These are phyloP conservation scores for Ectemnius cavifrons DNA, from an alignment of 2,888 invertebrate species.

Conservation along the genomic window DNA sequence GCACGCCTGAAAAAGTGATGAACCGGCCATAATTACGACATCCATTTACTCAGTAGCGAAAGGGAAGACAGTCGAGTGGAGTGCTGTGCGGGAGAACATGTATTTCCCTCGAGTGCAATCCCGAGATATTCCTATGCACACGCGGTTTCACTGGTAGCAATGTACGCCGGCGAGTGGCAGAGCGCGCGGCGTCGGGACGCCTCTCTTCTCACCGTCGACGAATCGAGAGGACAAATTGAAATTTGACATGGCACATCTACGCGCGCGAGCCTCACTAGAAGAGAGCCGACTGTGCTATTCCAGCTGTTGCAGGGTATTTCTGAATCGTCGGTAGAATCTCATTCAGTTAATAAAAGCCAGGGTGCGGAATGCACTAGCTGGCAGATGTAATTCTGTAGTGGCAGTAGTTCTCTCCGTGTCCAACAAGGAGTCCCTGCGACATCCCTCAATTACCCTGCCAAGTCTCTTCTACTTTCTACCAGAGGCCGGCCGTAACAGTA, in stretches of 20 bases:
- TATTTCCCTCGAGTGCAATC: slow-evolving; percentile 65
- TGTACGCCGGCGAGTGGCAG: neutral
- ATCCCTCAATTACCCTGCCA: too few relatives aligned
- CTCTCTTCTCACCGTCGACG: neutral
- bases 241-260: slow-evolving; percentile 1
- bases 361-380: too few relatives aligned
- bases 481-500: too few relatives aligned
- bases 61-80: slow-evolving; percentile 26
- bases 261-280: neutral
- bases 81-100: slow-evolving; percentile 42
- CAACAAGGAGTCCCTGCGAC: too few relatives aligned
- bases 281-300: neutral
- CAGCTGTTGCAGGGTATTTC: neutral
- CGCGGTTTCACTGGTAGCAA: slow-evolving; percentile 1
- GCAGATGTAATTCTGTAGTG: too few relatives aligned
- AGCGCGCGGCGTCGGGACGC: too few relatives aligned
- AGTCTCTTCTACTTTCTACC: too few relatives aligned
- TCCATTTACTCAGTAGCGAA: slow-evolving; percentile 41
- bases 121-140: slow-evolving; percentile 17
- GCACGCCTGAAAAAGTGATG: slow-evolving; percentile 55
- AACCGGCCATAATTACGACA: slow-evolving; percentile 53
- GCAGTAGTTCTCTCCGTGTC: too few relatives aligned
- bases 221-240: slow-evolving; percentile 38
- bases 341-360: too few relatives aligned
- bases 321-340: too few relatives aligned